Conservation (phyloP, 2,888 invertebrate species). For the Yponomeuta malinellus region DNA sequence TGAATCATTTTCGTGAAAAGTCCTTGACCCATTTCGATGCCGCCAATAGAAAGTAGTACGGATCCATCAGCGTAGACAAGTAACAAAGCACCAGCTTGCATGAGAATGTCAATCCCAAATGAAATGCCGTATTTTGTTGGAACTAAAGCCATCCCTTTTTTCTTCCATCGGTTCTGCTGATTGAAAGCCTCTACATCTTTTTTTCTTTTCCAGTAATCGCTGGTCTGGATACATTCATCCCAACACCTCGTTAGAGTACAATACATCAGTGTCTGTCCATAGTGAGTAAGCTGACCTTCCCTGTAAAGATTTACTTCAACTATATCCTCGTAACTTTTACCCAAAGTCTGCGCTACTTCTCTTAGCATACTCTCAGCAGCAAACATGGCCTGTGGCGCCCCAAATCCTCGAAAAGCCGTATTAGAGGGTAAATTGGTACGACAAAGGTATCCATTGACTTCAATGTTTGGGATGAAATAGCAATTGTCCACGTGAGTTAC, state of each 20-base stretch:
- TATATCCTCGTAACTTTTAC: slow-evolving; percentile 79
- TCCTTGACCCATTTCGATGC: slow-evolving; percentile 95
- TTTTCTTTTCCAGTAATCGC: slow-evolving; percentile 78
- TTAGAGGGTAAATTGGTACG: slow-evolving; percentile 93
- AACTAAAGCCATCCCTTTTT: slow-evolving; percentile 83
- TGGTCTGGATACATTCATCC: slow-evolving; percentile 81
- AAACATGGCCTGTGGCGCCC: slow-evolving; percentile 93
- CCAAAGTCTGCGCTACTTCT: slow-evolving; percentile 82
- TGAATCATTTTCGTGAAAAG: slow-evolving; percentile 93
- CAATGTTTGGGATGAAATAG: slow-evolving; percentile 84
- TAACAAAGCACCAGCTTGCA: slow-evolving; percentile 87
- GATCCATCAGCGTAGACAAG: slow-evolving; percentile 87
- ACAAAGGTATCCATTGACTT: slow-evolving; percentile 83
- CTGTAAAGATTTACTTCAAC: slow-evolving; percentile 84
- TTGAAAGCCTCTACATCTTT: slow-evolving; percentile 81
- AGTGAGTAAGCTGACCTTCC: slow-evolving; percentile 87
- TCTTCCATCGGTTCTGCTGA: slow-evolving; percentile 83
- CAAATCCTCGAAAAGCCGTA: slow-evolving; percentile 95
- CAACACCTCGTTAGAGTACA: slow-evolving; percentile 86
- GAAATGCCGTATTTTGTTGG: slow-evolving; percentile 87
- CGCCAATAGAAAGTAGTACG: slow-evolving; percentile 86
- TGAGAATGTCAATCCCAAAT: slow-evolving; percentile 79
- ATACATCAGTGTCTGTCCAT: slow-evolving; percentile 81
- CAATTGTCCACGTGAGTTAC: slow-evolving; percentile 88
- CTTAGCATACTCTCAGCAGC: slow-evolving; percentile 86